phyloP scores from a whole-genome alignment of 2,797 vertebrate species.

The Zenarchopterus dispar region DNA sequence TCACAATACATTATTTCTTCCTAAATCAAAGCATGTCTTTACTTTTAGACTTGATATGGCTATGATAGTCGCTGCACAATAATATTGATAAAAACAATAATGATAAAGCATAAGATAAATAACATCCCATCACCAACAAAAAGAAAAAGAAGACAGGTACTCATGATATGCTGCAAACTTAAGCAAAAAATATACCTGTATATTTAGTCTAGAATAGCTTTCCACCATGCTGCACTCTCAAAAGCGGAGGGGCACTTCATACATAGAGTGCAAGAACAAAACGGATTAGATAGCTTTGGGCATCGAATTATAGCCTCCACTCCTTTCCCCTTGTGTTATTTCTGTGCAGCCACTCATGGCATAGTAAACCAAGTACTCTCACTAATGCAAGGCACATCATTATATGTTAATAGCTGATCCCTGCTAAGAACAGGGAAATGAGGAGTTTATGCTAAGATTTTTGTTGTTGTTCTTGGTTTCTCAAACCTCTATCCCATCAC shows the following conservation, averaged over 20 bases:
- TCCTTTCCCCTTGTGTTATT: slow-evolving; percentile 59
- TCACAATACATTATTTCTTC: too few relatives aligned
- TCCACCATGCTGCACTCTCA: slow-evolving; percentile 54
- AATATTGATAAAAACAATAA: too few relatives aligned
- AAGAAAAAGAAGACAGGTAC: too few relatives aligned
- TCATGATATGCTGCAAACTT: too few relatives aligned
- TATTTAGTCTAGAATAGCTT: slow-evolving; percentile 59
- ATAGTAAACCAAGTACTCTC: slow-evolving; percentile 74
- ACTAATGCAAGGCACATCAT: slow-evolving; percentile 74
- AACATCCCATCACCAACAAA: too few relatives aligned
- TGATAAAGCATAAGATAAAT: too few relatives aligned
- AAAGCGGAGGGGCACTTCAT: slow-evolving; percentile 64
- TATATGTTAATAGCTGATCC: slow-evolving; percentile 66
- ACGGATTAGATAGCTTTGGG: slow-evolving; percentile 57
- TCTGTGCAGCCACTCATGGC: slow-evolving; percentile 69
- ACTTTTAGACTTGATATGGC: too few relatives aligned
- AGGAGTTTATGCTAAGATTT: slow-evolving; percentile 61
- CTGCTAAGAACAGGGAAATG: slow-evolving; percentile 67
- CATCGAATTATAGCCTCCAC: slow-evolving; percentile 58
- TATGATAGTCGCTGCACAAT: too few relatives aligned
- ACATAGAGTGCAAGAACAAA: slow-evolving; percentile 57
- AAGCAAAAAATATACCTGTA: too few relatives aligned
- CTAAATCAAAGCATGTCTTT: too few relatives aligned
- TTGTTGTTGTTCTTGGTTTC: slow-evolving; percentile 32
- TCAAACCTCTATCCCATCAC: slow-evolving; percentile 25